Percentiles rank a stretch among this genome's conserved stretches.
Conservation (phyloP, 1,140 invertebrate species). For the Drosophila virilis region DNA sequence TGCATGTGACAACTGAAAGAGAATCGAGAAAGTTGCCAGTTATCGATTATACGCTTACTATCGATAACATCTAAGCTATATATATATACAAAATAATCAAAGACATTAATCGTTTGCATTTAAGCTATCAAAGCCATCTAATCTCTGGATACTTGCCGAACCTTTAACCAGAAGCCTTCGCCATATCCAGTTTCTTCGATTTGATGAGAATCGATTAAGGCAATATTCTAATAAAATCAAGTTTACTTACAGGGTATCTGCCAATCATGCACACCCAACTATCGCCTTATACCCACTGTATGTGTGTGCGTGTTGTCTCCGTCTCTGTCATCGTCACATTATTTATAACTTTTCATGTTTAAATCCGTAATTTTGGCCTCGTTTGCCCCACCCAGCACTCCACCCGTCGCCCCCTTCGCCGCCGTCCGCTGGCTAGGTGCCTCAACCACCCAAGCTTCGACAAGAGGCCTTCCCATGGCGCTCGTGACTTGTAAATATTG, state of each 20-base stretch:
- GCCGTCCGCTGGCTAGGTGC: neutral
- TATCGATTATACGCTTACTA: too few relatives aligned
- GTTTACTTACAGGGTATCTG: constrained; percentile 9
- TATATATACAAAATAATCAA: too few relatives aligned
- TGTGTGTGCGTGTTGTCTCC: constrained; percentile 18
- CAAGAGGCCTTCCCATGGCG: constrained; percentile 25
- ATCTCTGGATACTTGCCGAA: too few relatives aligned
- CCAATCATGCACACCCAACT: neutral
- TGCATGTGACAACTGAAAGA: too few relatives aligned
- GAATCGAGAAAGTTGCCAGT: too few relatives aligned
- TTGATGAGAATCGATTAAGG: too few relatives aligned
- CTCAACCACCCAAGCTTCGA: constrained; percentile 18
- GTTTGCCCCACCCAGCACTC: neutral
- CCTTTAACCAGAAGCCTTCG: too few relatives aligned
- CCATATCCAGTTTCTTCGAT: too few relatives aligned
- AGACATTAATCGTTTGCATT: too few relatives aligned
- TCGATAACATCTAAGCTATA: too few relatives aligned
- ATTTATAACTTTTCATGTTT: constrained; percentile 82
- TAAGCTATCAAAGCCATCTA: too few relatives aligned
- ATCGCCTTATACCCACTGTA: neutral
- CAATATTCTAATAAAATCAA: neutral
- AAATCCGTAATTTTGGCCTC: constrained; percentile 75
- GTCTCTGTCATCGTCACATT: constrained; percentile 64
- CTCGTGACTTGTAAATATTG: constrained; percentile 75
- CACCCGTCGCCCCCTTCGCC: neutral